phyloP scores from a whole-genome alignment of 1,140 invertebrate genomes.

The Zaprionus africanus region DNA sequence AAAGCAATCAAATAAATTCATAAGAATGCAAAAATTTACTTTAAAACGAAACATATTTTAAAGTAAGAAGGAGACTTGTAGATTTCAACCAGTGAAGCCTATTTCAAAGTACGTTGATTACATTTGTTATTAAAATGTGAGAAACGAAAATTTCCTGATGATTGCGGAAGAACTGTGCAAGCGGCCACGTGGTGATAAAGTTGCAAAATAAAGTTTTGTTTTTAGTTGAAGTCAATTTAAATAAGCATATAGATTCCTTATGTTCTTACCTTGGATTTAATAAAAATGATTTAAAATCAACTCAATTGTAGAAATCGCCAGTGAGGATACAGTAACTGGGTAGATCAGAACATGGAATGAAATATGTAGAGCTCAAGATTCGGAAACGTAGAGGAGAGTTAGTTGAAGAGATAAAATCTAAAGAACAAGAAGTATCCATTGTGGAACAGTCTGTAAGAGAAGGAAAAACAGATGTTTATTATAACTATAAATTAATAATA shows the following conservation, averaged over 20 bases:
- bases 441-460: background rate
- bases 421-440: background rate
- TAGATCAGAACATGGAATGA: background rate
- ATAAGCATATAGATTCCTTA: no score
- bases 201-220: no score
- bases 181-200: no score
- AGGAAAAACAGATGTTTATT: background rate
- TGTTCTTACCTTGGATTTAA: no score
- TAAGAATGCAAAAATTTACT: background rate
- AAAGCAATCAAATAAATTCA: no score
- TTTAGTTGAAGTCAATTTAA: no score
- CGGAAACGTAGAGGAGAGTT: no score
- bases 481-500: no score
- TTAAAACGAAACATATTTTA: background rate
- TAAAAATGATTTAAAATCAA: no score
- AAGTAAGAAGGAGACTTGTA: background rate
- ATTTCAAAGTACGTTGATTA: background rate
- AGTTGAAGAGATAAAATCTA: background rate
- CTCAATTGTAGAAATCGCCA: no score
- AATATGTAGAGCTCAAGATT: no score
- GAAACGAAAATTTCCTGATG: background rate
- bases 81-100: background rate
- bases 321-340: no score
- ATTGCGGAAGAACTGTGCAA: background rate
- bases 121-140: background rate